Evolutionary conservation across 1,140 invertebrate species (phyloP).

Genomic region (Zaprionus gabonicus): DNA sequence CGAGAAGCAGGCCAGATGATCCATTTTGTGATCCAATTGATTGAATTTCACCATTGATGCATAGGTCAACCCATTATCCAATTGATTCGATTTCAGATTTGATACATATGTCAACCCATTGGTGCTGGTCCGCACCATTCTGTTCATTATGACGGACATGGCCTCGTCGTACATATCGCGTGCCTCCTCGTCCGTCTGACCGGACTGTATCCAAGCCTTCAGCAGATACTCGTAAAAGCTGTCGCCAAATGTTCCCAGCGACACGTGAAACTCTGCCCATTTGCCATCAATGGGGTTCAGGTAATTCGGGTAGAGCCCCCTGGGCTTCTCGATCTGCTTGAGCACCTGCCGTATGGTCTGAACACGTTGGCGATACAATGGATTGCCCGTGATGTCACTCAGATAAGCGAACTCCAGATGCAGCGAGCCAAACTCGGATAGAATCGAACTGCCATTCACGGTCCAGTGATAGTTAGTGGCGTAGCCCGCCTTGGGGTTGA

Average conservation of each 20-base stretch:
- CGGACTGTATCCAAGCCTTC: slow-evolving; percentile 97
- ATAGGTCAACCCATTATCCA: slow-evolving; percentile 95
- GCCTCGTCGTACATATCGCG: slow-evolving; percentile 97
- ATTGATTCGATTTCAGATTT: slow-evolving; percentile 95
- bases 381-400: slow-evolving; percentile 96
- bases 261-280: slow-evolving; percentile 98
- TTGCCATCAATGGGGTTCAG: slow-evolving; percentile 97
- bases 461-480: slow-evolving; percentile 99
- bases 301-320: slow-evolving; percentile 98
- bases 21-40: slow-evolving; percentile 98
- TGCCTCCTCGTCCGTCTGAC: slow-evolving; percentile 91
- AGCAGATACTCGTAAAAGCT: slow-evolving; percentile 99
- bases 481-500: slow-evolving; percentile 88
- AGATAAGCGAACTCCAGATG: slow-evolving; percentile 98
- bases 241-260: slow-evolving; percentile 98
- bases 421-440: slow-evolving; percentile 98
- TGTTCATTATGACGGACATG: slow-evolving; percentile 90
- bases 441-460: slow-evolving; percentile 96
- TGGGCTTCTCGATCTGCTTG: slow-evolving; percentile 94
- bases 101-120: slow-evolving; percentile 95
- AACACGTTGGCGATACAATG: slow-evolving; percentile 94
- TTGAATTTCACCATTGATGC: slow-evolving; percentile 97
- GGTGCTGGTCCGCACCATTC: slow-evolving; percentile 93
- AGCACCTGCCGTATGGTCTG: slow-evolving; percentile 93
- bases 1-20: slow-evolving; percentile 98